These are phyloP conservation scores for Amphiprion percula DNA, from an alignment of 2,113 vertebrate species.

Conservation along the genomic window DNA sequence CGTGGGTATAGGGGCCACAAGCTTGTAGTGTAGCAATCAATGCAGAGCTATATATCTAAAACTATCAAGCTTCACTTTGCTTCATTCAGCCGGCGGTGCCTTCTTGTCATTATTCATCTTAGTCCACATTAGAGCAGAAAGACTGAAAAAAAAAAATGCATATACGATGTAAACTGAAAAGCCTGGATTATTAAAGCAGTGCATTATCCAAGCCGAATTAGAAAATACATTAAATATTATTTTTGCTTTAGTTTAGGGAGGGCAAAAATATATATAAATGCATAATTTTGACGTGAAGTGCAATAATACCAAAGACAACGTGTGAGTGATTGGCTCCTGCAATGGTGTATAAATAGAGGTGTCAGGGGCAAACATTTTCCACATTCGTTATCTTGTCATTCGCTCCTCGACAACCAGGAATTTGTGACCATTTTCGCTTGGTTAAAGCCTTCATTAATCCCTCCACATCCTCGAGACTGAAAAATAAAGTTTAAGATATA, in stretches of 20 bases:
- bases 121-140: constrained; percentile 12
- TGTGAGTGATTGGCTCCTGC: constrained; percentile 35
- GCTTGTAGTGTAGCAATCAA: constrained; percentile 65
- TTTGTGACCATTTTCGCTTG: constrained; percentile 47
- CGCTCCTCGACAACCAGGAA: constrained; percentile 48
- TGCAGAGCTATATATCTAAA: constrained; percentile 52
- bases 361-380: constrained; percentile 49
- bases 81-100: constrained; percentile 13
- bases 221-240: background rate
- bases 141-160: background rate
- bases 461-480: background rate
- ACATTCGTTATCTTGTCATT: constrained; percentile 62
- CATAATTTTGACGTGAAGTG: constrained; percentile 17
- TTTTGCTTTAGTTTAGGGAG: background rate
- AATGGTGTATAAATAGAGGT: constrained; percentile 54
- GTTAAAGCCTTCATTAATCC: constrained; percentile 31
- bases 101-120: constrained; percentile 30
- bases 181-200: background rate
- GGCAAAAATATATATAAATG: constrained; percentile 14
- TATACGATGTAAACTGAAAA: constrained; percentile 7
- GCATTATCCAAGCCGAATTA: background rate
- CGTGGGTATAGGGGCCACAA: constrained; percentile 22
- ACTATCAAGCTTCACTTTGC: constrained; percentile 32
- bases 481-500: constrained; percentile 30
- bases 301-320: constrained; percentile 42